Conservation (phyloP, 2,113 vertebrate species). For the Rhegmatorhina hoffmannsi region DNA sequence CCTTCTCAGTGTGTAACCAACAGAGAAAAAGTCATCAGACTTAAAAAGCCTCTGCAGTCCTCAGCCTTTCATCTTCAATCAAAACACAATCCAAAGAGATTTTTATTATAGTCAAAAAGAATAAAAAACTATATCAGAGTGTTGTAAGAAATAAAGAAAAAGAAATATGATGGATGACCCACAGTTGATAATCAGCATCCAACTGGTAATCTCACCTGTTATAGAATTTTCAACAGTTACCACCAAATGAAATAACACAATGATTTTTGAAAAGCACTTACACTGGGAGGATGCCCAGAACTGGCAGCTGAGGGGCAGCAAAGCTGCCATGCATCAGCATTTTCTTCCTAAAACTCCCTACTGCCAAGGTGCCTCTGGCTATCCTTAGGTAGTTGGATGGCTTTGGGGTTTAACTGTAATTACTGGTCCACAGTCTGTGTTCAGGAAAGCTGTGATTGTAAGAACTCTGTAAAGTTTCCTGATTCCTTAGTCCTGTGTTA, state of each 20-base stretch:
- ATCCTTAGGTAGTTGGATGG: neutral
- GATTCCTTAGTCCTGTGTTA: neutral
- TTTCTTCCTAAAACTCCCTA: neutral
- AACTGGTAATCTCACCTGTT: neutral
- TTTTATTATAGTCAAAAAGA: neutral
- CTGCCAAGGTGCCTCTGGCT: neutral
- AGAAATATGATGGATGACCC: neutral
- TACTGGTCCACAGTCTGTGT: neutral
- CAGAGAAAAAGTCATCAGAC: neutral
- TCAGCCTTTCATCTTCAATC: neutral
- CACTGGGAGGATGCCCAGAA: neutral
- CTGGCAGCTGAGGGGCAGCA: neutral
- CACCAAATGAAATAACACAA: neutral
- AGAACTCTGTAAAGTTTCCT: neutral
- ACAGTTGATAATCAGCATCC: neutral
- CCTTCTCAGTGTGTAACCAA: fast-evolving
- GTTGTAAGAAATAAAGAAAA: neutral
- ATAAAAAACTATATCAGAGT: fast-evolving
- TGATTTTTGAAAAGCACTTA: neutral
- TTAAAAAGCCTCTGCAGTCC: neutral
- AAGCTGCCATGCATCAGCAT: neutral
- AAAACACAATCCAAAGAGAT: neutral
- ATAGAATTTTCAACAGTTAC: neutral
- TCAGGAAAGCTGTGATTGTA: neutral
- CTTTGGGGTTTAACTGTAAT: neutral